These are phyloP conservation scores for Nettapus auritus DNA, from an alignment of 2,113 vertebrate species.

Conservation along the genomic window DNA sequence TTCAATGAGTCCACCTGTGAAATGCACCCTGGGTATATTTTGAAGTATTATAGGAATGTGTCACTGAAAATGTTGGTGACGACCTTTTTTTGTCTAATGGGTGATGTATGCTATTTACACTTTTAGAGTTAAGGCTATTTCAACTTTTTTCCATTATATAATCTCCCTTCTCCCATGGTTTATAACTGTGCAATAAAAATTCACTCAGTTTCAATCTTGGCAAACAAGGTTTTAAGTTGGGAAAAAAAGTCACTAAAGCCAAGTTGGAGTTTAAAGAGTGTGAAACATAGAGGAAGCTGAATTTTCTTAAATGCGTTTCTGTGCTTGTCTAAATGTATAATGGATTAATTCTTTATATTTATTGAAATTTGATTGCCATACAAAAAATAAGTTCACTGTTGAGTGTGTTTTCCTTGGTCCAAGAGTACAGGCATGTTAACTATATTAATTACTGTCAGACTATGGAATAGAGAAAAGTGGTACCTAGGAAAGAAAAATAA, in stretches of 20 bases:
- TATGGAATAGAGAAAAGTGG: not conserved
- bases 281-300: constrained; percentile 15
- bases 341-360: constrained; percentile 35
- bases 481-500: constrained; percentile 38
- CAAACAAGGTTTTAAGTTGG: constrained; percentile 21
- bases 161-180: not conserved
- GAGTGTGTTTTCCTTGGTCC: not conserved
- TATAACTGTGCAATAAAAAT: constrained; percentile 59
- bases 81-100: not conserved
- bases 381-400: not conserved
- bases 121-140: constrained; percentile 31
- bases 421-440: not conserved
- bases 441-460: not conserved
- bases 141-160: constrained; percentile 68
- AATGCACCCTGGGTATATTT: constrained; percentile 35
- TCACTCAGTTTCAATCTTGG: constrained; percentile 34
- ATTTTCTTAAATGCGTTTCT: constrained; percentile 31
- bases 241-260: constrained; percentile 15
- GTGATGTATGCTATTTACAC: constrained; percentile 31
- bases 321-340: constrained; percentile 9
- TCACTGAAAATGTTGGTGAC: not conserved
- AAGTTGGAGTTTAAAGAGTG: constrained; percentile 46
- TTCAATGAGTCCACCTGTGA: constrained; percentile 19
- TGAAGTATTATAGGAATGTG: constrained; percentile 6
- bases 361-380: not conserved